Percentiles rank a stretch among this genome's conserved stretches.
These are phyloP conservation scores for Jaculus jaculus DNA, from an alignment of 2,113 vertebrate species.

Conservation along the genomic window DNA sequence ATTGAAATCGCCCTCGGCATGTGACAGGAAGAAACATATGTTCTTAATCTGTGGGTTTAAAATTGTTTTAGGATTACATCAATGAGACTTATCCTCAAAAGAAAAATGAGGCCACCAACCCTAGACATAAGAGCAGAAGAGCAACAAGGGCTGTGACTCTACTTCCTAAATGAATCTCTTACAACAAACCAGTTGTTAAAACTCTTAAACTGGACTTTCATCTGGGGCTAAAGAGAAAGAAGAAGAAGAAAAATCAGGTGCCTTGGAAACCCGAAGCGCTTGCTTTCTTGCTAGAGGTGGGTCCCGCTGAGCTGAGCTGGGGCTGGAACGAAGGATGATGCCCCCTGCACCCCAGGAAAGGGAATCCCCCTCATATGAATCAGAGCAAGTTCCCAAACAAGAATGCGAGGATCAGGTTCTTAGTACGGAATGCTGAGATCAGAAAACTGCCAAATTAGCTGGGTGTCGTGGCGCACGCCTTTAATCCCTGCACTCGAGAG, in stretches of 20 bases:
- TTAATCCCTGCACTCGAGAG: too few species aligned
- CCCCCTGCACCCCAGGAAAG: fast-evolving
- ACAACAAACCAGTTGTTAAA: constrained; percentile 18
- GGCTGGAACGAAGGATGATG: neutral
- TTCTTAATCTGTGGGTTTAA: constrained; percentile 74
- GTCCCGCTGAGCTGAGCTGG: neutral
- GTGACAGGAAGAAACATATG: constrained; percentile 71
- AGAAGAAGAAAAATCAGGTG: too few species aligned
- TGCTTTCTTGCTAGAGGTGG: neutral
- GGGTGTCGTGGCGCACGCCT: too few species aligned
- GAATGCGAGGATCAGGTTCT: neutral
- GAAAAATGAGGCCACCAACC: constrained; percentile 49
- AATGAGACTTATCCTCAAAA: constrained; percentile 61
- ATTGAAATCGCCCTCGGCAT: constrained; percentile 42
- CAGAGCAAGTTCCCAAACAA: neutral
- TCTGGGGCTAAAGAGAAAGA: neutral
- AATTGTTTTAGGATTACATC: constrained; percentile 75
- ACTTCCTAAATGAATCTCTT: neutral
- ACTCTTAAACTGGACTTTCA: neutral
- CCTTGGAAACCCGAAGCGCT: neutral
- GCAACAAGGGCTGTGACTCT: too few species aligned
- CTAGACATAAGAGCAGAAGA: neutral
- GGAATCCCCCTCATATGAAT: too few species aligned
- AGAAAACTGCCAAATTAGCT: neutral
- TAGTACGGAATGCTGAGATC: too few species aligned